Base-by-base conservation (phyloP, 2,797 vertebrate species). In the Hapalemur alaotrensis region DNA sequence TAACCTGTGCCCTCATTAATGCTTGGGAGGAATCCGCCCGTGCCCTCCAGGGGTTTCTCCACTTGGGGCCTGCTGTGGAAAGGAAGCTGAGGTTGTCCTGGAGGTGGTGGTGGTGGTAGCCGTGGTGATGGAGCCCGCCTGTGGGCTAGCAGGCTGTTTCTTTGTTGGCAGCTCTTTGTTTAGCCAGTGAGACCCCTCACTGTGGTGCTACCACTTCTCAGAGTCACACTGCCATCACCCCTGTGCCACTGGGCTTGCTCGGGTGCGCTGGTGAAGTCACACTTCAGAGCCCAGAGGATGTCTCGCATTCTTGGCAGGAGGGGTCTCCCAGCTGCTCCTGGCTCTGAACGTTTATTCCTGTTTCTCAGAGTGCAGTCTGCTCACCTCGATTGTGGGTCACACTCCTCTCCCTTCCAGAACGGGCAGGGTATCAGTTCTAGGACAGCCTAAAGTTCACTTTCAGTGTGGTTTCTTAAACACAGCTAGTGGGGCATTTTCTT, bases 81-180 rank as follows among this genome's bases (percentile, higher is more conserved):
- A 43, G 25, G 81, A 9, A 3, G 25, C 32, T 13, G 48, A 46
- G 23, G 4, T 3, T 38, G 15, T 20, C 0, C 0, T 28, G 69
- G 23, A 12, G 41, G 20, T 4, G 54, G 7, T 2, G 9, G 35
- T 5, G 32, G 43, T 43, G 43, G 25, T 3, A 38, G 5, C 1
- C 4, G 35, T 4, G 25, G 43, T 3, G 1, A 7, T 14, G 3
- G 15, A 18, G 10, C 32, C n/a, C 20, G n/a, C 65, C 82, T 43
- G 17, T 69, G 43, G 57, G 43, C 73, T 54, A 0, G 9, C 9
- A 18, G 46, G 46, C 83, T 78, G 18, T 79, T 46, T 59, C 89
- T 88, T 82, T 88, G 57, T 83, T n/a, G 83, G 54, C 46, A n/a
- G 57, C 52, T 70, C 59, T 63, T 75, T 86, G 89, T 91, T 63